Evolutionary conservation across 1,140 invertebrate species (phyloP), one percentile per base, ranked within the genome.

Genomic region (Acromyrmex echinatior): DNA sequence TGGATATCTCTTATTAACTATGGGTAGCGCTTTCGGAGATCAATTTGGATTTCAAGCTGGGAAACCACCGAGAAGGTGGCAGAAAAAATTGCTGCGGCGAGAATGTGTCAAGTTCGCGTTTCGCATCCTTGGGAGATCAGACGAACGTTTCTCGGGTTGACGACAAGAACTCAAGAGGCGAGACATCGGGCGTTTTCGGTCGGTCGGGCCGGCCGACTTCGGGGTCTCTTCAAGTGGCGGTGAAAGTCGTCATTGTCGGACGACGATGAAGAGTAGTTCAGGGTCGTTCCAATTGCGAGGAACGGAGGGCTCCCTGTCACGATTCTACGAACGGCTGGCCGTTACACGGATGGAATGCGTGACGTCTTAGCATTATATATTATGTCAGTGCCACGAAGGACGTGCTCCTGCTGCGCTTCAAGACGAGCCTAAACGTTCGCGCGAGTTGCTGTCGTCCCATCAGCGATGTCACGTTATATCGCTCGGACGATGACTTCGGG

Each of bases 311-410:
- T 65, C 35, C 60, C 49, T 77, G 76, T 65, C 84, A 79, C 82
- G 76, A 66, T 80, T 86, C 84, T 79, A 66, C 62, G 49, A 86
- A 86, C 84, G 84, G 84, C 84, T 78, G 84, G 84, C 84, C 84
- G 84, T 86, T 86, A 86, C 73, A 86, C 25, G n/a, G 74, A 86
- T 86, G 49, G 62, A 86, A 80, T 58, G 84, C 76, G 84, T 79
- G 74, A 80, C 60, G 21, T 68, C 56, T 62, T 70, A 39, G 35
- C 56, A 45, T 71, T 76, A 39, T 74, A 76, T 74, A 18, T 76
- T 76, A 76, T 76, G 80, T 63, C 80, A 84, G 49, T 80, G 84
- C 31, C 39, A 7, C 74, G 58, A 76, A 78, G 49, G 76, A 86
- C 49, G 84, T 60, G 73, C 84, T 84, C 7, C 21, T 81, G 53